A percentile compares a stretch with the other conserved stretches of the same genome.
phyloP scores from a whole-genome alignment of 2,113 vertebrate genomes.

The Carassius carassius region DNA sequence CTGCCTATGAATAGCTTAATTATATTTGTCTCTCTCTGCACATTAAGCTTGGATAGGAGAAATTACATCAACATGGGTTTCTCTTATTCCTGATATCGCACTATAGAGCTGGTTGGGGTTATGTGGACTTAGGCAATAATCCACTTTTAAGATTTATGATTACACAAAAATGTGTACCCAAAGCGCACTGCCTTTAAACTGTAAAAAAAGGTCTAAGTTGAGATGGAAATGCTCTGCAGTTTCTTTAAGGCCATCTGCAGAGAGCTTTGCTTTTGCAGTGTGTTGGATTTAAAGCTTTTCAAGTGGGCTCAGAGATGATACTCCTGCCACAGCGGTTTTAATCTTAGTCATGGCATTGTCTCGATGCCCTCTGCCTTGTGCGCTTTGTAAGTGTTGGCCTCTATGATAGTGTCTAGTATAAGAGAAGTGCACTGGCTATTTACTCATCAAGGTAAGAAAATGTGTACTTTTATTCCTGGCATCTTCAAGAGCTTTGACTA shows the following conservation, averaged over 20 bases:
- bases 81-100: background rate
- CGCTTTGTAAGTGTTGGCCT: background rate
- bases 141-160: conserved; percentile 23
- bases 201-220: conserved; percentile 28
- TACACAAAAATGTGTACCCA: conserved; percentile 5
- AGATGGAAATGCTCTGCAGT: conserved; percentile 33
- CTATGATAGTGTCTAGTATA: background rate
- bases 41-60: background rate
- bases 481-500: conserved; percentile 15
- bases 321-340: conserved; percentile 32
- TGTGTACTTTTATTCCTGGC: conserved; percentile 5
- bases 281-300: conserved; percentile 43
- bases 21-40: background rate
- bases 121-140: conserved; percentile 12
- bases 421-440: conserved; percentile 14
- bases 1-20: background rate
- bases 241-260: conserved; percentile 30
- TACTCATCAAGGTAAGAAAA: conserved; percentile 24
- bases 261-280: conserved; percentile 13
- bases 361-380: conserved; percentile 8
- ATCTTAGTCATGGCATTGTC: conserved; percentile 27
- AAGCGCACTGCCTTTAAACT: conserved; percentile 5
- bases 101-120: background rate
- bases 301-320: conserved; percentile 29
- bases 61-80: background rate